These are phyloP conservation scores for Ptilodon capucinus DNA, from an alignment of 2,888 invertebrate genomes.

Conservation along the genomic window DNA sequence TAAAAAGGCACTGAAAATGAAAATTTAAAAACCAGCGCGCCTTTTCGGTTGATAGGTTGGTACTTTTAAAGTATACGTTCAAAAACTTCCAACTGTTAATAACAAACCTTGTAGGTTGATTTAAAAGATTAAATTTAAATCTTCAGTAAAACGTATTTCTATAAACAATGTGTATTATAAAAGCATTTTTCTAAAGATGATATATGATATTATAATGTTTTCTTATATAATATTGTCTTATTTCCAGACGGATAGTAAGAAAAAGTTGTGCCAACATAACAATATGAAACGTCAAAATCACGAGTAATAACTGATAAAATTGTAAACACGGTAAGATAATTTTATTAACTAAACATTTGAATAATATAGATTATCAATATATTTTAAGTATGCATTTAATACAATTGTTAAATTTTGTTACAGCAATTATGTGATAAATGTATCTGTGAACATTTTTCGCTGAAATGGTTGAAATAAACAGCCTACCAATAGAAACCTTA, in stretches of 20 bases:
- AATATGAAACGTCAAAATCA: constrained; percentile 56
- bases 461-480: constrained; percentile 38
- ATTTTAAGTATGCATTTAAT: not conserved
- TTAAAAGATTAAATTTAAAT: no score
- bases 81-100: no score
- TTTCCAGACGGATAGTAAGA: not conserved
- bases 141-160: no score
- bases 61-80: no score
- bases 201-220: no score
- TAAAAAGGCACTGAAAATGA: no score
- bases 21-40: no score
- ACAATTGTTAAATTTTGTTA: not conserved
- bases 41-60: no score
- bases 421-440: not conserved
- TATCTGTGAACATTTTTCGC: not conserved
- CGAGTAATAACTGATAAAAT: constrained; percentile 46
- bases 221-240: no score
- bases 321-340: constrained; percentile 39
- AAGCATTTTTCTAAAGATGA: no score
- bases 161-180: no score
- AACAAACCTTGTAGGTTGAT: no score
- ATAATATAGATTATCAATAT: constrained; percentile 6
- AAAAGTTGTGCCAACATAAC: constrained; percentile 26
- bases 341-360: not conserved
- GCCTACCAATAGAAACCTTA: constrained; percentile 62